phyloP scores from a whole-genome alignment of 2,113 vertebrate genomes.

The Megaptera novaeangliae region DNA sequence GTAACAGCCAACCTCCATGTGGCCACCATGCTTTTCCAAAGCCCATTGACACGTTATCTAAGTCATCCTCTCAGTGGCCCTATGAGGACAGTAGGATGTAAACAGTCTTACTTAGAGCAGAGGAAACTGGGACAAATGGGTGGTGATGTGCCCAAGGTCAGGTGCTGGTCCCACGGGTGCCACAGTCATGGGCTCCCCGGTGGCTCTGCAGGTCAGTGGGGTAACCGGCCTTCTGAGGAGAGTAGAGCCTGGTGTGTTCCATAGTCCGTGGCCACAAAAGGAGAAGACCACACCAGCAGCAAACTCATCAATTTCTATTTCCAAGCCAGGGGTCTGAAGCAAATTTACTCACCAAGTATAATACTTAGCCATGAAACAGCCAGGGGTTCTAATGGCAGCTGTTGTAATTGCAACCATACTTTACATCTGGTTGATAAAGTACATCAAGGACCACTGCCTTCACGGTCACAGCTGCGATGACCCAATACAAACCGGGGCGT shows the following conservation, averaged over 20 bases:
- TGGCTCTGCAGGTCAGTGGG: background rate
- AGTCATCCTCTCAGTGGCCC: background rate
- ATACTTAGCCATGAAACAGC: background rate
- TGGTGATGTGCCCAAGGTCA: background rate
- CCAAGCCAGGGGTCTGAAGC: background rate
- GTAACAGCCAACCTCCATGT: background rate
- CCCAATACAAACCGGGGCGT: background rate
- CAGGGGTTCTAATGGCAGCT: background rate
- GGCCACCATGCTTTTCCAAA: background rate
- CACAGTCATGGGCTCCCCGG: fast-evolving
- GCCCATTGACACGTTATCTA: fast-evolving
- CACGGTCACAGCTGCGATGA: fast-evolving
- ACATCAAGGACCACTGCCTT: fast-evolving
- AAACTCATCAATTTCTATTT: background rate
- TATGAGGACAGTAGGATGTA: background rate
- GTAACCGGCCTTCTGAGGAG: background rate
- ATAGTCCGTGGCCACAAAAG: fast-evolving
- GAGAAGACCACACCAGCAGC: background rate
- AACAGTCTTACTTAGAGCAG: background rate
- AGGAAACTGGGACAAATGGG: background rate
- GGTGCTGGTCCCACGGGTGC: fast-evolving
- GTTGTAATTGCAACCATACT: background rate
- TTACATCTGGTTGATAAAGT: background rate
- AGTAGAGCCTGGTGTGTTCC: background rate
- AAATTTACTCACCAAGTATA: background rate